phyloP scores from a whole-genome alignment of 2,113 vertebrate species.

The Lates calcarifer region DNA sequence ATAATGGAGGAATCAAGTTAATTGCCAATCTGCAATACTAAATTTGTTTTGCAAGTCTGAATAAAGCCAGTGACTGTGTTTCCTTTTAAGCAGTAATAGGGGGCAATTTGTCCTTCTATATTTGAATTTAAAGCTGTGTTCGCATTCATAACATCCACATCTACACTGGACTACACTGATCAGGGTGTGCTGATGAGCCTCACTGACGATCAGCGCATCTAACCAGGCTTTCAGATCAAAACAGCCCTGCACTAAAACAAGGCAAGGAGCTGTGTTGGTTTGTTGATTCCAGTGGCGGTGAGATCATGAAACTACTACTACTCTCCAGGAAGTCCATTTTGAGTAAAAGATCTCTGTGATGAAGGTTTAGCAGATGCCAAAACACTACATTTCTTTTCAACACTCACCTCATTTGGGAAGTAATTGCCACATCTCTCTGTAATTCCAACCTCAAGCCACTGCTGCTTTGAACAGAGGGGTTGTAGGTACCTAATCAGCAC shows the following conservation, averaged over 20 bases:
- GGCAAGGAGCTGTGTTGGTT: neutral
- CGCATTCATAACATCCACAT: neutral
- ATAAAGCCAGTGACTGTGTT: neutral
- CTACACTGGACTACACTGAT: neutral
- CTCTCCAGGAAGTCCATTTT: neutral
- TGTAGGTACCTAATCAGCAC: neutral
- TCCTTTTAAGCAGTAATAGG: neutral
- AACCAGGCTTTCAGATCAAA: too few species aligned
- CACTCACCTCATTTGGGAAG: neutral
- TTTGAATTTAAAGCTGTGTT: too few species aligned
- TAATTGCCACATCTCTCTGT: neutral
- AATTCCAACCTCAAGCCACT: neutral
- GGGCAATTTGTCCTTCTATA: neutral
- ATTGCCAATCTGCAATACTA: neutral
- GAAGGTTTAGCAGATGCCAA: neutral
- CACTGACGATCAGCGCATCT: too few species aligned
- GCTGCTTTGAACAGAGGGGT: neutral
- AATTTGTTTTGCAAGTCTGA: slow-evolving; percentile 6
- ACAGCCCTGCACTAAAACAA: neutral
- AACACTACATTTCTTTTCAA: neutral
- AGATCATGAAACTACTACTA: neutral
- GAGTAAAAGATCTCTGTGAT: neutral
- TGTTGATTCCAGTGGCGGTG: neutral
- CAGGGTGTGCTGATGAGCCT: neutral
- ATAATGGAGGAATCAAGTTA: slow-evolving; percentile 6